phyloP scores from a whole-genome alignment of 2,797 vertebrate species.

The Agapornis canus region DNA sequence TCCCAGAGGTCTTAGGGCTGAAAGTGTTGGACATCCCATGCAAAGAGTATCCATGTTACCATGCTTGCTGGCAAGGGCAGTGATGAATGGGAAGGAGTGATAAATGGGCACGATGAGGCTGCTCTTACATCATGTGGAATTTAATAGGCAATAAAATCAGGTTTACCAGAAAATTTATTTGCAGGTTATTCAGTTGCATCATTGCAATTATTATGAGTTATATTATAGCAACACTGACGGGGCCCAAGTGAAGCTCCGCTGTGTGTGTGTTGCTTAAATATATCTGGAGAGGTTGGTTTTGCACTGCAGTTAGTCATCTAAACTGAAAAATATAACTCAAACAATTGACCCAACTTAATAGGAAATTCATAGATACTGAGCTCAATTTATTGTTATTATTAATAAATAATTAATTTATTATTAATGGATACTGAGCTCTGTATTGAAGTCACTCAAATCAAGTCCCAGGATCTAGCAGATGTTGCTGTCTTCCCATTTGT shows the following conservation, averaged over 20 bases:
- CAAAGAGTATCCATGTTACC: neutral
- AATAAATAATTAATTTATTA: neutral
- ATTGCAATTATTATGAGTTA: neutral
- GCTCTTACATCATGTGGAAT: neutral
- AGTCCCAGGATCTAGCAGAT: neutral
- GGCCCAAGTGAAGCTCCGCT: neutral
- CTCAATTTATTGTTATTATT: neutral
- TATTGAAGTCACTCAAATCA: neutral
- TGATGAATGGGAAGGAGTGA: neutral
- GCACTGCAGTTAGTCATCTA: neutral
- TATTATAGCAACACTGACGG: neutral
- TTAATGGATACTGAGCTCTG: neutral
- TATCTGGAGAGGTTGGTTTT: neutral
- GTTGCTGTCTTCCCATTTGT: neutral
- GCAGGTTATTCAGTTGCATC: neutral
- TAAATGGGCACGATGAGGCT: accelerated
- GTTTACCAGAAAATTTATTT: neutral
- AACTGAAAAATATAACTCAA: neutral
- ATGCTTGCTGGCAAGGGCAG: neutral
- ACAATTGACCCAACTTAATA: neutral
- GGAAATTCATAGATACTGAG: neutral
- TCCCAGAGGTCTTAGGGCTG: neutral
- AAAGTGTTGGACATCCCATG: accelerated
- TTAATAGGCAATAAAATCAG: neutral
- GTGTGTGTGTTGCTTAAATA: neutral